These are phyloP conservation scores for Paralichthys olivaceus DNA, from an alignment of 2,113 vertebrate species.

Conservation along the genomic window DNA sequence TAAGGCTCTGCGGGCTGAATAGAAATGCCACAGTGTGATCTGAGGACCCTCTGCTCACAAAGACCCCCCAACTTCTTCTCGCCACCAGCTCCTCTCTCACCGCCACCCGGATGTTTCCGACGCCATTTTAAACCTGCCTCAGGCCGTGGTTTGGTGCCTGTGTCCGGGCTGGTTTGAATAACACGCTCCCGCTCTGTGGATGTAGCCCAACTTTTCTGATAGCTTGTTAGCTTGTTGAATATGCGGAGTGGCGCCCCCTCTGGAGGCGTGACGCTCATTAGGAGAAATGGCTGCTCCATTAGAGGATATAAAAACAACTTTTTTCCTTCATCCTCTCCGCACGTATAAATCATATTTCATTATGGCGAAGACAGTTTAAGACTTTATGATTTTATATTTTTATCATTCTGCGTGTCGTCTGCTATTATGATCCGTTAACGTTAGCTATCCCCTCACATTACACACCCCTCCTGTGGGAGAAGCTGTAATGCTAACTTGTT, in stretches of 20 bases:
- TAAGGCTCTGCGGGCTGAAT: constrained; percentile 46
- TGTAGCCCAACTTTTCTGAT: constrained; percentile 47
- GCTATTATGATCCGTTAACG: neutral
- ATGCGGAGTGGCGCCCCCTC: constrained; percentile 59
- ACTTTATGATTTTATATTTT: too few relatives aligned
- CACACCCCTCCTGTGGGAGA: too few relatives aligned
- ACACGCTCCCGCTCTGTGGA: neutral
- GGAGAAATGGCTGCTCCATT: neutral
- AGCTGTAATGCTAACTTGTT: neutral
- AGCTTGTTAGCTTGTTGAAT: constrained; percentile 21
- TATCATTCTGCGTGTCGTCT: neutral
- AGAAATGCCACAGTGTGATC: constrained; percentile 38
- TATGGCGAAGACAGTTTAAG: too few relatives aligned
- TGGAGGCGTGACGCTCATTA: constrained; percentile 1
- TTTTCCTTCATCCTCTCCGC: neutral
- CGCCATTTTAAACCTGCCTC: constrained; percentile 50
- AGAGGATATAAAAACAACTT: neutral
- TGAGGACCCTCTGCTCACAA: constrained; percentile 19
- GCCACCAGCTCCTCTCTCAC: constrained; percentile 27
- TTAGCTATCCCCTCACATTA: neutral
- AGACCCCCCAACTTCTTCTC: neutral
- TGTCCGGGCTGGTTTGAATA: neutral
- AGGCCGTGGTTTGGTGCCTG: constrained; percentile 8
- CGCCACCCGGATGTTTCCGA: constrained; percentile 52
- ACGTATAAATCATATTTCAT: neutral